Evolutionary conservation across 2,888 invertebrate species (phyloP), one percentile per base, ranked within the genome.

Genomic region (Notocelia uddmanniana): DNA sequence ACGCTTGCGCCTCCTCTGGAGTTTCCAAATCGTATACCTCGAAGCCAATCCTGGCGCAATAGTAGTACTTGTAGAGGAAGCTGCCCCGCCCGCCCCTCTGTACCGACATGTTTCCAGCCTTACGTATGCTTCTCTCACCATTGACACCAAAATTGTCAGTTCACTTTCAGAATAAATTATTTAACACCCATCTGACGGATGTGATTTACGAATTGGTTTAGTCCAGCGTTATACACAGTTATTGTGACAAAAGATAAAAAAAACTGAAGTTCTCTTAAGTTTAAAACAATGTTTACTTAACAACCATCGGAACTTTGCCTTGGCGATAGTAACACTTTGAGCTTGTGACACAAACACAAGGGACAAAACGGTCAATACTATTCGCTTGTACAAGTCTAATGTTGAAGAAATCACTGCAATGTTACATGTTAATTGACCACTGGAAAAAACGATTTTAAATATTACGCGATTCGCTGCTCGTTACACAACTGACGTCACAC

Each of bases 11-110:
- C 69, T 84, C 81, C 74, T 85, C 86, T 68, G 83, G 78, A 48
- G 85, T 80, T 78, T 91, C 92, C 86, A 92, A 50, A 79, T 93
- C 92, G 80, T 92, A 92, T 75, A 93, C 89, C 79, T 92, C 93
- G 81, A 92, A 93, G 74, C 90, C 93, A 58, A 88, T 84, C 74
- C 75, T 76, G 69, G 85, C 76, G 79, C 92, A 93, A 76, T 90
- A 89, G 80, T 93, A 93, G 80, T 85, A 92, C 74, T 87, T 85
- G 76, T 91, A 93, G 64, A 84, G 85, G 78, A 92, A 92, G 73
- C 79, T 80, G 31, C 92, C 93, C 34, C 80, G 79, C n/a, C 89
- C 87, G 23, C 90, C 90, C 76, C 88, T 85, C 64, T 89, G 86
- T 74, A 92, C 81, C 75, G 88, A 84, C 90, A 90, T 90, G 59